Evolutionary conservation across 2,113 vertebrate species (phyloP).

Genomic region (Chunga burmeisteri): DNA sequence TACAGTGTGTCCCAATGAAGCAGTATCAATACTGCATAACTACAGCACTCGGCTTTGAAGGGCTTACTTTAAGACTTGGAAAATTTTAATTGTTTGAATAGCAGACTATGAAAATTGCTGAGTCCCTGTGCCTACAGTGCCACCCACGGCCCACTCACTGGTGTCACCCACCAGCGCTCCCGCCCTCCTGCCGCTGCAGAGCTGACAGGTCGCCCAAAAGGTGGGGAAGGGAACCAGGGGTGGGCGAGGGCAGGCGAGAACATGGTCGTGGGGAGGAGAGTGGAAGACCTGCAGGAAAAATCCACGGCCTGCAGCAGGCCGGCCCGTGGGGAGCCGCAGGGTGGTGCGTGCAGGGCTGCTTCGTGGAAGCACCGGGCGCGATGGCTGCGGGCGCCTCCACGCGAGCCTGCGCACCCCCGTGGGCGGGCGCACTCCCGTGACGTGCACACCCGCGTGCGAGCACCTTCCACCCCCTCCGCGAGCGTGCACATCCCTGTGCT

Average conservation of each 20-base stretch:
- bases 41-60: not conserved
- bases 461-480: not conserved
- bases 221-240: rapidly evolving
- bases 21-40: not conserved
- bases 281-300: not conserved
- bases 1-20: rapidly evolving
- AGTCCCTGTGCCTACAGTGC: too few species aligned
- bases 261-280: rapidly evolving
- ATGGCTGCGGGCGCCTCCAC: not conserved
- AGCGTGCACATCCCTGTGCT: not conserved
- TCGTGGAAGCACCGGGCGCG: too few species aligned
- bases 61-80: not conserved
- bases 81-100: rapidly evolving
- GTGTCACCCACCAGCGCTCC: not conserved
- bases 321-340: not conserved
- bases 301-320: too few species aligned
- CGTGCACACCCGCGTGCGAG: not conserved
- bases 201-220: rapidly evolving
- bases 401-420: not conserved
- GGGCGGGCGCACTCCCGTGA: not conserved
- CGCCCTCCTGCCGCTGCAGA: not conserved
- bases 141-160: rapidly evolving
- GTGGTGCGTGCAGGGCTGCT: not conserved
- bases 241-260: rapidly evolving
- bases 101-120: rapidly evolving